Percentiles rank a stretch among this genome's conserved stretches.
Conservation (phyloP, 1,140 invertebrate species). For the Adelges cooleyi region DNA sequence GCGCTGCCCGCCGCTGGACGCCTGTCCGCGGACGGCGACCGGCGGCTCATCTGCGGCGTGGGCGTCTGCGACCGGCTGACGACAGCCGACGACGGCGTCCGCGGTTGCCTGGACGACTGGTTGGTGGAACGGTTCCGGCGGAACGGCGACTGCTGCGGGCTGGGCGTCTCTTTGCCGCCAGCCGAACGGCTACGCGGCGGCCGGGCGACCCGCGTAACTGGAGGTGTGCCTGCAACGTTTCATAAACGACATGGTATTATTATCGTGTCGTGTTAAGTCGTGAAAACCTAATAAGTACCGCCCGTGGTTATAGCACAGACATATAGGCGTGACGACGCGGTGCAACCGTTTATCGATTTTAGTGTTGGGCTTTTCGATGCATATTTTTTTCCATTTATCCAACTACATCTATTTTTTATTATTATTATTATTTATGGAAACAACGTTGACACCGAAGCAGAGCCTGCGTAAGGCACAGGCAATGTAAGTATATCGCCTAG, state of each 20-base stretch:
- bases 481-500: too few relatives aligned
- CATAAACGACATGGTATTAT: not conserved
- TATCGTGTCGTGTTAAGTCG: not conserved
- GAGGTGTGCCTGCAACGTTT: slow-evolving; percentile 38
- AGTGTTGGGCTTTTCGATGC: too few relatives aligned
- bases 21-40: slow-evolving; percentile 40
- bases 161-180: slow-evolving; percentile 35
- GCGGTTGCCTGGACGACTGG: slow-evolving; percentile 33
- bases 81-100: slow-evolving; percentile 32
- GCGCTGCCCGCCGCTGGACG: slow-evolving; percentile 34
- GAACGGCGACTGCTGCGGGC: slow-evolving; percentile 31
- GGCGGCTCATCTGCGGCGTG: slow-evolving; percentile 53
- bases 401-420: too few relatives aligned
- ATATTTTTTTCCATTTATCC: too few relatives aligned
- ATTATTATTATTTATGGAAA: too few relatives aligned
- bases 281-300: not conserved
- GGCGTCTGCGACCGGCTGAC: slow-evolving; percentile 31
- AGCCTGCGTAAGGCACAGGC: too few relatives aligned
- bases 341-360: too few relatives aligned
- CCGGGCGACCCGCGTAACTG: slow-evolving; percentile 36
- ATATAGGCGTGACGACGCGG: too few relatives aligned
- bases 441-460: too few relatives aligned
- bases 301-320: not conserved
- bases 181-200: slow-evolving; percentile 33
- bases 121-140: slow-evolving; percentile 29